Evolutionary conservation across 1,140 invertebrate genomes (phyloP).

Genomic region (Hesperophylax magnus): DNA sequence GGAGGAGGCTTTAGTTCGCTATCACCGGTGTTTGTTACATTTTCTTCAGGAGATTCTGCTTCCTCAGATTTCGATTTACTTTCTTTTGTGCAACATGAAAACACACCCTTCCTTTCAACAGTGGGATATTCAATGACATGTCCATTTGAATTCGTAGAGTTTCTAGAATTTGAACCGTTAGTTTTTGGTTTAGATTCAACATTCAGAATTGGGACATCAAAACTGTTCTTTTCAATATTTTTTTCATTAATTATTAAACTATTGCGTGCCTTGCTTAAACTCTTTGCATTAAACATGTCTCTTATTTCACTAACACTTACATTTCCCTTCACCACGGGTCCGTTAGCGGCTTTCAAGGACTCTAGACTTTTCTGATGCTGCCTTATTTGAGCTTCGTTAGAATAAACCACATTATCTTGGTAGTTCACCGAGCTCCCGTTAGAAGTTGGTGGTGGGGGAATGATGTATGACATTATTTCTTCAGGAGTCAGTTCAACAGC

Average conservation of each 20-base stretch:
- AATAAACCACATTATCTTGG: constrained; percentile 63
- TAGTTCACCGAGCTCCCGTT: constrained; percentile 63
- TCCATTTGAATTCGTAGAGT: constrained; percentile 62
- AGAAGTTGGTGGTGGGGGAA: constrained; percentile 81
- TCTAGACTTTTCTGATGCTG: constrained; percentile 59
- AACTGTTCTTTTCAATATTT: constrained; percentile 57
- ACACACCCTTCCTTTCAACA: constrained; percentile 77
- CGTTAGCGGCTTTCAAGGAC: constrained; percentile 60
- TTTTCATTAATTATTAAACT: constrained; percentile 69
- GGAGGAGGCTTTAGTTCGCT: constrained; percentile 72
- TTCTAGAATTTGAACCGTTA: constrained; percentile 64
- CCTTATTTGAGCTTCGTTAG: constrained; percentile 63
- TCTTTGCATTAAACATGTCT: constrained; percentile 69
- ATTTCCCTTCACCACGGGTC: constrained; percentile 67
- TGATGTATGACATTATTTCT: constrained; percentile 85
- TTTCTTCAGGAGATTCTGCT: constrained; percentile 56
- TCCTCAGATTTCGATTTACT: constrained; percentile 67
- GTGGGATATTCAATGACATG: constrained; percentile 78
- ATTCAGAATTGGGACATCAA: constrained; percentile 60
- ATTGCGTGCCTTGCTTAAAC: constrained; percentile 68
- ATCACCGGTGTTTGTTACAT: constrained; percentile 60
- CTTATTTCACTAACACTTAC: constrained; percentile 70
- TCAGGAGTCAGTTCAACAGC: constrained; percentile 81
- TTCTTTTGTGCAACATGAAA: constrained; percentile 77
- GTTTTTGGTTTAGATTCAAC: constrained; percentile 66